phyloP scores from a whole-genome alignment of 2,888 invertebrate species.

The Hartigia nigra region DNA sequence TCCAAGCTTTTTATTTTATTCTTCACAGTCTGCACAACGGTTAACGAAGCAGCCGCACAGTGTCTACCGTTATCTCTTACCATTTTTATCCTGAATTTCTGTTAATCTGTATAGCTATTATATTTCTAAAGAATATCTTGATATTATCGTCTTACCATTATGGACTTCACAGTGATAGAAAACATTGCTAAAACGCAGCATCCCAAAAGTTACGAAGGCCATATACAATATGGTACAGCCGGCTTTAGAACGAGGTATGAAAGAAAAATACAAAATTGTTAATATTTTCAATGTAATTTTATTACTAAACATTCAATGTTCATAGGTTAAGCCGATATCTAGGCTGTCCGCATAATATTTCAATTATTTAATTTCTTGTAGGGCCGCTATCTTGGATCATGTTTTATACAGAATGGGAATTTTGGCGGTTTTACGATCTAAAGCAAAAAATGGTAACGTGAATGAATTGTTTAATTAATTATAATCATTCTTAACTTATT shows the following conservation, averaged over 20 bases:
- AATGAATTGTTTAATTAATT: conserved; percentile 17
- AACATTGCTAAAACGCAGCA: conserved; percentile 79
- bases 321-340: neutral
- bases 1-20: neutral
- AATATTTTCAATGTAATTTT: neutral
- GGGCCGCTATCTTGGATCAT: conserved; percentile 87
- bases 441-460: conserved; percentile 77
- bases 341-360: conserved; percentile 7
- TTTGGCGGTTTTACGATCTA: conserved; percentile 88
- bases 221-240: conserved; percentile 86
- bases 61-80: neutral
- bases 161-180: conserved; percentile 37
- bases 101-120: neutral
- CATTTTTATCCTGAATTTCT: neutral
- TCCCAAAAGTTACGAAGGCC: conserved; percentile 74
- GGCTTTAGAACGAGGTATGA: conserved; percentile 85
- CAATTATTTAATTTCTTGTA: conserved; percentile 66
- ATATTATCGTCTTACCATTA: conserved; percentile 12
- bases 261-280: conserved; percentile 6
- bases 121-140: neutral
- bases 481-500: neutral
- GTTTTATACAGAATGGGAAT: conserved; percentile 96
- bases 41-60: neutral
- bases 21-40: neutral
- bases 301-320: neutral